Conservation (phyloP, 2,113 vertebrate species). For the Cochlearius cochlearius region DNA sequence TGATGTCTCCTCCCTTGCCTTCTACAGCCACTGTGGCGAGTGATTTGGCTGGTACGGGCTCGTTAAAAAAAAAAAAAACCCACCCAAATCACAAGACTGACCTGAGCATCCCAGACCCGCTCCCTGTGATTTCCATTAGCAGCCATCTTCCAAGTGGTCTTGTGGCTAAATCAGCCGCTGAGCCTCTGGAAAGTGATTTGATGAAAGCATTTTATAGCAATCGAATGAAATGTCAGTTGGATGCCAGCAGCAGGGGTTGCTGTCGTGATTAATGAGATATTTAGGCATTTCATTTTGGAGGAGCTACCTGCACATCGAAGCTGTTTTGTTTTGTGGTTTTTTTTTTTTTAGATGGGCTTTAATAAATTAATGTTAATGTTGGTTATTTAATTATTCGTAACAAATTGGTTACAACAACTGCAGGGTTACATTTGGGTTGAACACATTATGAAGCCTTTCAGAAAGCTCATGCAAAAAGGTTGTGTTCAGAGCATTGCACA, state of each 20-base stretch:
- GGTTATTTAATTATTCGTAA: slow-evolving; percentile 44
- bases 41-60: neutral
- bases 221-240: neutral
- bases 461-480: neutral
- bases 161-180: neutral
- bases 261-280: slow-evolving; percentile 50
- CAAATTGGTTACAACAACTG: slow-evolving; percentile 22
- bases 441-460: neutral
- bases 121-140: slow-evolving; percentile 6
- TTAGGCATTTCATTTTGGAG: slow-evolving; percentile 17
- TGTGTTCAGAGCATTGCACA: neutral
- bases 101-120: neutral
- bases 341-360: neutral
- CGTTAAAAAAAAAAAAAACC: neutral
- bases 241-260: slow-evolving; percentile 18
- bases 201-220: slow-evolving; percentile 34
- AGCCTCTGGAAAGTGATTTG: slow-evolving; percentile 22
- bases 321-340: neutral
- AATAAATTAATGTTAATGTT: slow-evolving; percentile 52
- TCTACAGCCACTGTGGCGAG: neutral
- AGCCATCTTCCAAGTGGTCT: neutral
- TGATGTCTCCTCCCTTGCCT: neutral
- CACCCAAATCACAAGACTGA: neutral
- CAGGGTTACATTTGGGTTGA: neutral
- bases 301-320: slow-evolving; percentile 39